Evolutionary conservation across 2,888 invertebrate species (phyloP).

Genomic region (Aporophyla nigra): DNA sequence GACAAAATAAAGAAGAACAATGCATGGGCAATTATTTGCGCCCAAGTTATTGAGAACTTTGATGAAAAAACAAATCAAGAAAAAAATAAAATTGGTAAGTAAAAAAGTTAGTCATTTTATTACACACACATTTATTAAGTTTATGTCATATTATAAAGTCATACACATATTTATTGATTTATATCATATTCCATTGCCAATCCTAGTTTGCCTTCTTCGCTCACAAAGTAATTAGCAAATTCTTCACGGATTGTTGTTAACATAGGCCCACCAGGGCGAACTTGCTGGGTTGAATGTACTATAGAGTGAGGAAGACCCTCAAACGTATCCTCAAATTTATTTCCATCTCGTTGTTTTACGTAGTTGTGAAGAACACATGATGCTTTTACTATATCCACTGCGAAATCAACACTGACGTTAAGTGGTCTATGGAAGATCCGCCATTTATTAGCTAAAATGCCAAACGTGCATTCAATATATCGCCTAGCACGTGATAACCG

Average conservation of each 20-base stretch:
- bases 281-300: conserved; percentile 59
- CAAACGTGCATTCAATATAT: too few relatives aligned
- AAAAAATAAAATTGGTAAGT: conserved; percentile 57
- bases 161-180: conserved; percentile 54
- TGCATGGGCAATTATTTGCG: conserved; percentile 63
- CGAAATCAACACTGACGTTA: conserved; percentile 6
- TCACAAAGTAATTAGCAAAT: conserved; percentile 67
- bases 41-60: conserved; percentile 63
- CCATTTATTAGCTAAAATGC: too few relatives aligned
- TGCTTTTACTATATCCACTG: conserved; percentile 42
- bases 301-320: conserved; percentile 62
- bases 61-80: conserved; percentile 58
- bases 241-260: conserved; percentile 64
- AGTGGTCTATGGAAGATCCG: conserved; percentile 2
- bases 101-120: conserved; percentile 37
- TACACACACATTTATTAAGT: conserved; percentile 41
- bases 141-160: conserved; percentile 20
- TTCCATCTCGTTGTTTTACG: conserved; percentile 61
- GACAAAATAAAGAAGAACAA: conserved; percentile 50
- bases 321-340: conserved; percentile 35
- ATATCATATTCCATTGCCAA: conserved; percentile 66
- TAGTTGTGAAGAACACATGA: conserved; percentile 62
- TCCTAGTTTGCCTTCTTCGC: conserved; percentile 66
- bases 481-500: too few relatives aligned
- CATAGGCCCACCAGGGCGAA: conserved; percentile 64